These are phyloP conservation scores for Sinocyclocheilus anshuiensis DNA, from an alignment of 2,113 vertebrate species.

Conservation along the genomic window DNA sequence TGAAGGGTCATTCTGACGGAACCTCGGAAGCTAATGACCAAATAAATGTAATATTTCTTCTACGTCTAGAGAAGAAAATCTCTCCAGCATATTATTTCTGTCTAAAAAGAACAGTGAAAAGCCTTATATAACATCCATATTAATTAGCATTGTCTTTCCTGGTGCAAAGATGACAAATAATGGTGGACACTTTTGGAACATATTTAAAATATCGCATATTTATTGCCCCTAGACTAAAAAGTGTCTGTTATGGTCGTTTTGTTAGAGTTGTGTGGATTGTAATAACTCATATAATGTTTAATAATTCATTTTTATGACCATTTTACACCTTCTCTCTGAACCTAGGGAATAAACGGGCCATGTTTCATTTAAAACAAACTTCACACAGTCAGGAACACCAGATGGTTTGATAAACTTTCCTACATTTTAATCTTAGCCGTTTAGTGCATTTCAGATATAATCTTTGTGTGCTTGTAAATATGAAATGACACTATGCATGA, in stretches of 20 bases:
- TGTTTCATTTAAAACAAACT: too few relatives aligned
- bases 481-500: neutral
- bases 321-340: neutral
- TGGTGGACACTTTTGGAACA: neutral
- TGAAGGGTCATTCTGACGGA: constrained; percentile 33
- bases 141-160: neutral
- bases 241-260: neutral
- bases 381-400: neutral
- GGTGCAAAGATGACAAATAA: constrained; percentile 1
- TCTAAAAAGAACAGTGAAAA: neutral
- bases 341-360: neutral
- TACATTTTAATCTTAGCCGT: neutral
- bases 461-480: neutral
- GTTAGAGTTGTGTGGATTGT: neutral
- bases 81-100: constrained; percentile 5
- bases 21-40: neutral
- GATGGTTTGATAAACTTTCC: neutral
- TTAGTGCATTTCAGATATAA: neutral
- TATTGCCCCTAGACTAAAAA: neutral
- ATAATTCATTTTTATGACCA: neutral
- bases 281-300: neutral
- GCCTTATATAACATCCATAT: constrained; percentile 14
- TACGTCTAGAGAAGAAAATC: neutral
- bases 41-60: constrained; percentile 22
- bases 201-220: neutral